These are phyloP conservation scores for Pararge aegeria DNA, from an alignment of 1,140 invertebrate species.

Conservation along the genomic window DNA sequence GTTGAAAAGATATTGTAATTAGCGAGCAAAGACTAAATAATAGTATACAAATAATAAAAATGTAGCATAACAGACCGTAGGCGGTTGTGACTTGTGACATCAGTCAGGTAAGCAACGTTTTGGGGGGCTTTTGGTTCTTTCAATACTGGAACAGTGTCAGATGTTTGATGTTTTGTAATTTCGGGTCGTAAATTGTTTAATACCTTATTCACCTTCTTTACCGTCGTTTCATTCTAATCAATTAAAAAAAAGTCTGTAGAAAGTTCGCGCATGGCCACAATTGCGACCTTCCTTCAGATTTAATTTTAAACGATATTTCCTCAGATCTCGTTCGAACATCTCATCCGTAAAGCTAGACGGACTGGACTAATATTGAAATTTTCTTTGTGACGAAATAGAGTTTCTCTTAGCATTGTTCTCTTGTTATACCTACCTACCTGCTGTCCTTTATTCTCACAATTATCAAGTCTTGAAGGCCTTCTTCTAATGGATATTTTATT, in stretches of 20 bases:
- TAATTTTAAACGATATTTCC: conserved; percentile 3
- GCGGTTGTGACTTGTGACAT: no score
- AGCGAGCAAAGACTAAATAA: no score
- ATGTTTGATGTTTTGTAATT: no score
- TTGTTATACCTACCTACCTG: conserved; percentile 12
- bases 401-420: conserved; percentile 23
- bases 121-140: no score
- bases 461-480: conserved; percentile 16
- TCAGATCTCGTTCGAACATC: conserved; percentile 3
- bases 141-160: no score
- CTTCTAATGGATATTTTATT: conserved; percentile 16
- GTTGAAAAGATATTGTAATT: no score
- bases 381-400: conserved; percentile 26
- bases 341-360: conserved; percentile 6
- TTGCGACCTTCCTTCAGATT: not conserved
- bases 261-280: not conserved
- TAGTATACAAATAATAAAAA: no score
- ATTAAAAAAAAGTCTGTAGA: not conserved
- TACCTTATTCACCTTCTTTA: no score
- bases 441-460: conserved; percentile 23
- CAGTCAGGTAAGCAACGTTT: no score
- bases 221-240: not conserved
- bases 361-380: conserved; percentile 20
- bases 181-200: no score
- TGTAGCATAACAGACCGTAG: no score